Evolutionary conservation across 2,113 vertebrate genomes (phyloP).

Genomic region (Siphamia tubifer): DNA sequence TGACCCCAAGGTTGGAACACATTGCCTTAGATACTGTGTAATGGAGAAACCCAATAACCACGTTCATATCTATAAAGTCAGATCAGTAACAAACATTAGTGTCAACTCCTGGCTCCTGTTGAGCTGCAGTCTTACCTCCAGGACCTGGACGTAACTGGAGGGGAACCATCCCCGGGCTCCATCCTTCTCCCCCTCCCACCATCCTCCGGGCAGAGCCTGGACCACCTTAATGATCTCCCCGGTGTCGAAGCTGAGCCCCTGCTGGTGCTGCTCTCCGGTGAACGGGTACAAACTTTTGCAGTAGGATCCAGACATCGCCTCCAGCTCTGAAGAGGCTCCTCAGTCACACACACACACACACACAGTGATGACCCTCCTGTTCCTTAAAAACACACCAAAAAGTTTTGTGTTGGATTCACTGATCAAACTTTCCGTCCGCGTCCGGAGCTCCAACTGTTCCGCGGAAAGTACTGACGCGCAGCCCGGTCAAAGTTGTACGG

Average conservation of each 20-base stretch:
- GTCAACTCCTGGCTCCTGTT: background rate
- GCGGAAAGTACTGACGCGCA: background rate
- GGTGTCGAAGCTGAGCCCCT: conserved; percentile 89
- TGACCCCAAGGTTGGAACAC: no score
- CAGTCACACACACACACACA: background rate
- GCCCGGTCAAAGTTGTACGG: background rate
- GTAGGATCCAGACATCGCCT: conserved; percentile 80
- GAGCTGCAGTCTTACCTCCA: conserved; percentile 84
- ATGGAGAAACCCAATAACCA: no score
- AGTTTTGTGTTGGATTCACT: background rate
- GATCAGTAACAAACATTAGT: no score
- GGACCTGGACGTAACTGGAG: conserved; percentile 91
- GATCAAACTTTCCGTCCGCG: background rate
- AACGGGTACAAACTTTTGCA: conserved; percentile 92
- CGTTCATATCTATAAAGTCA: no score
- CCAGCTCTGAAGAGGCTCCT: background rate
- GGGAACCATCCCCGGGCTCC: conserved; percentile 93
- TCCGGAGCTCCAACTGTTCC: background rate
- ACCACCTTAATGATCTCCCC: conserved; percentile 90
- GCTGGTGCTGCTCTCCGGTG: conserved; percentile 89
- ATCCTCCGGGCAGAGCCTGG: conserved; percentile 89
- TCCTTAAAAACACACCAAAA: background rate
- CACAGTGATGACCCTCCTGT: background rate
- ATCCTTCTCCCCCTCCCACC: conserved; percentile 98
- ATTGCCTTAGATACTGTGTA: no score